These are phyloP conservation scores for Myrmecophaga tridactyla DNA, from an alignment of 2,113 vertebrate species.

Conservation along the genomic window DNA sequence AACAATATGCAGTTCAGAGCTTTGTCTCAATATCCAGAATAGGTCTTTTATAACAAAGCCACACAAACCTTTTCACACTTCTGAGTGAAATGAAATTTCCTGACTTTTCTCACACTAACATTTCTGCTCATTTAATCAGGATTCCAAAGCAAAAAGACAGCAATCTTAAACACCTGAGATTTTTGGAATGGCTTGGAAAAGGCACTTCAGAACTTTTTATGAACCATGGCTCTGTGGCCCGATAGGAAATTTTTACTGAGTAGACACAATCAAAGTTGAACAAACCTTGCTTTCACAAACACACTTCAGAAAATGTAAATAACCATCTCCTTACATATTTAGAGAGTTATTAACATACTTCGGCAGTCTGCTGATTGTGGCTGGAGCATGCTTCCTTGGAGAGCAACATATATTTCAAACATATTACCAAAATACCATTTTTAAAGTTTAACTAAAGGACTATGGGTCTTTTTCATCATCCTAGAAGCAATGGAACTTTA, in stretches of 20 bases:
- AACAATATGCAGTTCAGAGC: background rate
- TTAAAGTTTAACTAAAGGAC: conserved; percentile 73
- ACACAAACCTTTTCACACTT: conserved; percentile 17
- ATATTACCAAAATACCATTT: conserved; percentile 74
- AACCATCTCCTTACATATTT: background rate
- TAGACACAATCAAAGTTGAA: background rate
- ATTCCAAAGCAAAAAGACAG: conserved; percentile 73
- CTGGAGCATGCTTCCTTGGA: conserved; percentile 43
- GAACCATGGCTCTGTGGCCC: background rate
- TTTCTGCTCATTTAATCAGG: conserved; percentile 65
- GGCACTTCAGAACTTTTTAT: conserved; percentile 45
- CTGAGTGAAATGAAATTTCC: conserved; percentile 40
- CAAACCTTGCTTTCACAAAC: background rate
- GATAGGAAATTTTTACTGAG: background rate
- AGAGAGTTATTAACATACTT: conserved; percentile 18
- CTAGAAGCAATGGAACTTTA: conserved; percentile 24
- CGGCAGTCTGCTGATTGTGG: conserved; percentile 63
- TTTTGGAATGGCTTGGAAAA: background rate
- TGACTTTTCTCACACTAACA: conserved; percentile 72
- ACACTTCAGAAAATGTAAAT: background rate
- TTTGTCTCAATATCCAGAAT: conserved; percentile 45
- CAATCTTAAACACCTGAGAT: conserved; percentile 55
- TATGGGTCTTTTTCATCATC: conserved; percentile 70
- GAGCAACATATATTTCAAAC: conserved; percentile 51
- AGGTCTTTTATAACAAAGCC: conserved; percentile 13